These are phyloP conservation scores for Drusus annulatus DNA, from an alignment of 1,140 invertebrate genomes.

Conservation along the genomic window DNA sequence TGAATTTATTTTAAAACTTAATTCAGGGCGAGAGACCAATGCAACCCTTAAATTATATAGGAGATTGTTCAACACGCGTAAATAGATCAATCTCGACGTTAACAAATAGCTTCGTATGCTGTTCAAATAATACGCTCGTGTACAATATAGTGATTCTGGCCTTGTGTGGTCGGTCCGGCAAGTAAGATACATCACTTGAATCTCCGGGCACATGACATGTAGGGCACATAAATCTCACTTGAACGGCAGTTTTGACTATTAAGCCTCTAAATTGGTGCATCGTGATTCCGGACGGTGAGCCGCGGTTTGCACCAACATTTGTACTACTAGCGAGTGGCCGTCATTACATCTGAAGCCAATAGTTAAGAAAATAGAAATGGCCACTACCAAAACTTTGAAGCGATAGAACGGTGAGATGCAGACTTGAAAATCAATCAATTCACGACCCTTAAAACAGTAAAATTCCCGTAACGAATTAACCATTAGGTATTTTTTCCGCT, in stretches of 20 bases:
- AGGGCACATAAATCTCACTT: conserved; percentile 29
- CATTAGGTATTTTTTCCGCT: too few relatives aligned
- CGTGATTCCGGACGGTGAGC: conserved; percentile 18
- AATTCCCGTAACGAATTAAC: too few relatives aligned
- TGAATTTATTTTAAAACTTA: too few relatives aligned
- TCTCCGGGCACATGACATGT: conserved; percentile 14
- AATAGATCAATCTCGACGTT: background rate
- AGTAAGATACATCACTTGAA: conserved; percentile 12
- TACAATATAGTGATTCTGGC: background rate
- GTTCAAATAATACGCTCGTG: background rate
- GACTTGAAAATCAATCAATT: too few relatives aligned
- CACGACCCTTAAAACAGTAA: too few relatives aligned
- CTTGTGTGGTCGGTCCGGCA: background rate
- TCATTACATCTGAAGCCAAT: background rate
- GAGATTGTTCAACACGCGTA: background rate
- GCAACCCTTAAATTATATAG: background rate
- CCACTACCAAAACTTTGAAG: too few relatives aligned
- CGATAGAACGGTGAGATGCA: too few relatives aligned
- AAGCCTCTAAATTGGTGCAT: conserved; percentile 21
- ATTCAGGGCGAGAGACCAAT: too few relatives aligned
- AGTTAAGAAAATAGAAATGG: too few relatives aligned
- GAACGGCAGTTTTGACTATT: conserved; percentile 15
- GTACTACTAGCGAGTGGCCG: background rate
- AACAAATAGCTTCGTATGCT: background rate
- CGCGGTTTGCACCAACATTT: background rate